phyloP scores from a whole-genome alignment of 2,113 vertebrate genomes.

The Phylloscopus trochilus region DNA sequence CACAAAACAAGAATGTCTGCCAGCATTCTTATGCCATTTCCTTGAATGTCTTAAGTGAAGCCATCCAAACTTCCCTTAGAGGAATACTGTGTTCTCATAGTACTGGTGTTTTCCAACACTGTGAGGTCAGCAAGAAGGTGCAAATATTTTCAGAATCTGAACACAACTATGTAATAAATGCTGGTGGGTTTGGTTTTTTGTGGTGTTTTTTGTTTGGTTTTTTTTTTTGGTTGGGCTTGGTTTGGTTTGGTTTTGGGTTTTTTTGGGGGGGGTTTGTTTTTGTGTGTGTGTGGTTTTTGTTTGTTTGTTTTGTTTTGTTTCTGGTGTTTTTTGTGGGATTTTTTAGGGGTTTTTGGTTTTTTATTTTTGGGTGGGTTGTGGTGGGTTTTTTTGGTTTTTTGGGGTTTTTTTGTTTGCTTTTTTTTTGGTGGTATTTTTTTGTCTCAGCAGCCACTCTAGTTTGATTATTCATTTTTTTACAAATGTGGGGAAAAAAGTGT shows the following conservation, averaged over 20 bases:
- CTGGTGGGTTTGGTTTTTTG: too few relatives aligned
- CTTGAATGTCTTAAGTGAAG: neutral
- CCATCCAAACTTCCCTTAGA: neutral
- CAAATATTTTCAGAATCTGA: neutral
- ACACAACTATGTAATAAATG: neutral
- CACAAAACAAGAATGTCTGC: neutral
- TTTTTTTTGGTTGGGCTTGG: too few relatives aligned
- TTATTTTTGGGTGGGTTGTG: neutral
- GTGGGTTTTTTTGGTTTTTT: too few relatives aligned
- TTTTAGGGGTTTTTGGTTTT: neutral
- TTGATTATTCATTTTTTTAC: neutral
- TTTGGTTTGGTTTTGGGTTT: too few relatives aligned
- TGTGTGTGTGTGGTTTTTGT: neutral
- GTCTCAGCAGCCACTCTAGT: neutral
- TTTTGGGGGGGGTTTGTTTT: too few relatives aligned
- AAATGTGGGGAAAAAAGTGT: neutral
- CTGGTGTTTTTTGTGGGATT: too few relatives aligned
- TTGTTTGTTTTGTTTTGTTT: too few relatives aligned
- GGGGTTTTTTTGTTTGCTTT: neutral
- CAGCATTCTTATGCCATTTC: neutral
- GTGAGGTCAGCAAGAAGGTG: neutral
- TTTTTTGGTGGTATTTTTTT: neutral
- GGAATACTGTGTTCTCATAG: neutral
- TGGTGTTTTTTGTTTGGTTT: neutral
- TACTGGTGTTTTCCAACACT: neutral